Base-by-base conservation (phyloP, 2,888 invertebrate genomes). In the Pammene fasciana region DNA sequence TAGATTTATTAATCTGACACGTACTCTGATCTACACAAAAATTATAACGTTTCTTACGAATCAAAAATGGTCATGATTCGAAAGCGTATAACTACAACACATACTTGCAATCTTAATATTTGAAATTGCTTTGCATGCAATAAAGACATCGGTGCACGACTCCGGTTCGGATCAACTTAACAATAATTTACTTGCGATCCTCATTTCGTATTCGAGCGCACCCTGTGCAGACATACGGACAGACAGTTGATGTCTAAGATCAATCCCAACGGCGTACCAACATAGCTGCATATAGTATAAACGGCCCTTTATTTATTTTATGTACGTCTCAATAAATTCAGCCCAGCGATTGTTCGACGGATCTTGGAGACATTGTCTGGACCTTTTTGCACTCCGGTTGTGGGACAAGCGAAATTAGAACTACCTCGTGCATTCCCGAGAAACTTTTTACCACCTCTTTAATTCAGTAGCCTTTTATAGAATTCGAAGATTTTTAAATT, bases 161-260 rank as follows among this genome's bases (percentile, higher is more conserved):
- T 36, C 14, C 36, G 13, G 13, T 5, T n/a, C n/a, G 50, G 38
- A 62, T 52, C 36, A 52, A 45, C 34, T 43, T 52, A 41, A 57
- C 60, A 67, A 67, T 67, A 67, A 67, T 67, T 67, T 59, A 52
- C 62, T 61, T 43, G 43, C 64, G 52, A 60, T 48, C 34, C 50
- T 61, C 66, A 67, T 65, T 70, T 60, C 45, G 46, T 46, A 70
- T 70, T 46, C 54, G 38, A 61, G 71, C 78, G 66, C 85, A 78
- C 41, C 79, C 84, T 83, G 85, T 85, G 62, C 62, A 81, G 13
- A 26, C 59, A 56, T 75, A 81, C 81, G 80, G 86, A 85, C 86
- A 79, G 90, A 89, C 91, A 90, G 89, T 86, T 90, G 89, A 90
- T 85, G 90, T 82, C 85, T 80, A 72, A 85, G 89, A 90, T 92